These are phyloP conservation scores for Clarias batrachus DNA, from an alignment of 2,113 vertebrate genomes.

Conservation along the genomic window DNA sequence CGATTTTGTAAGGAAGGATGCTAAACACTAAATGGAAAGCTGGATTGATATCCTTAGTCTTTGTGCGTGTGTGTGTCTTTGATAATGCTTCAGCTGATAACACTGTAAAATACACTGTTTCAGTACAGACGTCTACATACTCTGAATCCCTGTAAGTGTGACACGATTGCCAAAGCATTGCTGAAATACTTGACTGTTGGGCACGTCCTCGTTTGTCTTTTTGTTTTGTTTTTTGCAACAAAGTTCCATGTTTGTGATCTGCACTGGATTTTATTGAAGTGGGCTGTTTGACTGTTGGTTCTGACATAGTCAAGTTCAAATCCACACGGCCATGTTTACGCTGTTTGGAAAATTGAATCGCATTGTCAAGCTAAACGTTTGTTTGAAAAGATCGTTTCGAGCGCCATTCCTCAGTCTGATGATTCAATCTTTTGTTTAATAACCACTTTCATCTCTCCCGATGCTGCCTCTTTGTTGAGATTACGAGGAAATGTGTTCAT, in stretches of 20 bases:
- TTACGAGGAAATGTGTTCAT: conserved; percentile 65
- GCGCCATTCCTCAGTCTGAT: conserved; percentile 58
- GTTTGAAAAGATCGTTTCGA: conserved; percentile 61
- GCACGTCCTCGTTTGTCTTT: neutral
- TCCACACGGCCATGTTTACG: conserved; percentile 37
- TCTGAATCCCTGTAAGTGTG: conserved; percentile 13
- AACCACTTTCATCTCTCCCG: conserved; percentile 53
- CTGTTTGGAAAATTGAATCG: conserved; percentile 57
- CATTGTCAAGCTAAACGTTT: conserved; percentile 64
- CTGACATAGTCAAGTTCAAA: neutral
- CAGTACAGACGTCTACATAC: neutral
- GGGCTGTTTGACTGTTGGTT: neutral
- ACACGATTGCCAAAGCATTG: conserved; percentile 1
- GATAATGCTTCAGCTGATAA: conserved; percentile 24
- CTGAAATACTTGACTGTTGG: neutral
- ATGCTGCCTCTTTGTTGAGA: conserved; percentile 54
- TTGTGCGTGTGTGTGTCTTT: neutral
- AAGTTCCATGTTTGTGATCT: neutral
- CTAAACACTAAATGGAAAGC: neutral
- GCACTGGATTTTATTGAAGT: conserved; percentile 9
- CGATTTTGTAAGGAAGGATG: neutral
- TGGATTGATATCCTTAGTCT: neutral
- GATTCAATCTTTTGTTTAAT: conserved; percentile 70
- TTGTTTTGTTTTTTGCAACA: neutral
- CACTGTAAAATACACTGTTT: conserved; percentile 11